Conservation (phyloP, 1,140 invertebrate species). For the Philaenus spumarius region DNA sequence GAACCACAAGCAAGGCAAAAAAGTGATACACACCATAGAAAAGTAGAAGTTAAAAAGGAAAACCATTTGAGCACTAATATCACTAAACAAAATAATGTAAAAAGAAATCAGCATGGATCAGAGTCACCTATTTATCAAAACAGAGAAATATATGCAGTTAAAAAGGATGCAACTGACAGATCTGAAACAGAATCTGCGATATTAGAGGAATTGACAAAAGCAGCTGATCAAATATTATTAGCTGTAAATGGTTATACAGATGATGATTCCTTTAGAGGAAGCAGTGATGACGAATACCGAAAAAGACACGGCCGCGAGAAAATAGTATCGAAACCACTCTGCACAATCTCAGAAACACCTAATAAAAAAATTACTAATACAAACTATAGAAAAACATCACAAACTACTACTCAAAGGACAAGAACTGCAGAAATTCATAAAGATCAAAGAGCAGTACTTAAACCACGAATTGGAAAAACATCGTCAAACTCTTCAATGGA, state of each 20-base stretch:
- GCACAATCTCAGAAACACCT: constrained; percentile 41
- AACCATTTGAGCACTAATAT: neutral
- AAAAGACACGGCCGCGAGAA: constrained; percentile 7
- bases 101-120: constrained; percentile 1
- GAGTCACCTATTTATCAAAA: constrained; percentile 18
- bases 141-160: constrained; percentile 9
- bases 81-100: neutral
- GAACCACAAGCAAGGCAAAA: constrained; percentile 11
- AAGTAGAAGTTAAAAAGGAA: neutral
- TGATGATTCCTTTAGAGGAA: constrained; percentile 36
- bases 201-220: constrained; percentile 45
- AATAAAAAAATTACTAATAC: constrained; percentile 31
- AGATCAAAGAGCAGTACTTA: constrained; percentile 20
- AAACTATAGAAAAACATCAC: constrained; percentile 24
- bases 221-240: constrained; percentile 46
- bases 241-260: constrained; percentile 47
- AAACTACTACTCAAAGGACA: constrained; percentile 19
- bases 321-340: constrained; percentile 26
- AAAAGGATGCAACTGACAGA: constrained; percentile 6
- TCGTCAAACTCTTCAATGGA: constrained; percentile 41
- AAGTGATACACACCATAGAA: neutral
- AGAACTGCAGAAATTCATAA: constrained; percentile 16
- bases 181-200: constrained; percentile 35
- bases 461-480: constrained; percentile 31
- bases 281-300: constrained; percentile 34